phyloP scores from a whole-genome alignment of 2,888 invertebrate species.

The Cerastoderma edule region DNA sequence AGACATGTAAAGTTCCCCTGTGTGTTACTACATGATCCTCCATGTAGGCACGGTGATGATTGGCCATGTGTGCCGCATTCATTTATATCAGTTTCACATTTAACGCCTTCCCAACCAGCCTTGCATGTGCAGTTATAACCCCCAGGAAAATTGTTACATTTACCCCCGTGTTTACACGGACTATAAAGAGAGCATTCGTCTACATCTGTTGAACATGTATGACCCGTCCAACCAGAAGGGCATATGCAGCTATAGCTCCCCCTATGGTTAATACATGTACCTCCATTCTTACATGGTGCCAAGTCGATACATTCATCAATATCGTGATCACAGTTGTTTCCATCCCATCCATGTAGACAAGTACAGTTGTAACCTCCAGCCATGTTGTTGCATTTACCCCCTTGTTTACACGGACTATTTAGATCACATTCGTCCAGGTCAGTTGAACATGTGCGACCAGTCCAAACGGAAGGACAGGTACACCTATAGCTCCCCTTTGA shows the following conservation, averaged over 20 bases:
- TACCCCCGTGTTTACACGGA: constrained; percentile 59
- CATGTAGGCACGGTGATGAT: constrained; percentile 14
- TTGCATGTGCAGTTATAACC: constrained; percentile 61
- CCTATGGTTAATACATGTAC: constrained; percentile 40
- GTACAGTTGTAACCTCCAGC: constrained; percentile 54
- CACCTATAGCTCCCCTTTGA: constrained; percentile 7
- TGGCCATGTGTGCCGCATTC: constrained; percentile 32
- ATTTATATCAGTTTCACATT: constrained; percentile 46
- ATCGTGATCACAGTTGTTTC: constrained; percentile 23
- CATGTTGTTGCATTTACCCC: constrained; percentile 28
- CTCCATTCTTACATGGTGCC: constrained; percentile 37
- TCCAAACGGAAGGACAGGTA: constrained; percentile 19
- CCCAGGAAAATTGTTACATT: constrained; percentile 58
- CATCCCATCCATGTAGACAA: constrained; percentile 34
- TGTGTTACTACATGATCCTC: constrained; percentile 19
- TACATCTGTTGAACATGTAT: constrained; percentile 52
- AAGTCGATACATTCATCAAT: constrained; percentile 8
- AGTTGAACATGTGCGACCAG: constrained; percentile 12
- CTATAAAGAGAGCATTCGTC: constrained; percentile 56
- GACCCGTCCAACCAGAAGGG: constrained; percentile 51
- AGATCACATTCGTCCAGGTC: constrained; percentile 27
- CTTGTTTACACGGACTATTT: constrained; percentile 22
- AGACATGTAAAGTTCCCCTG: constrained; percentile 1
- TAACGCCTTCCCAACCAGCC: constrained; percentile 49
- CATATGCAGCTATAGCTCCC: constrained; percentile 61